A percentile compares a stretch with the other conserved stretches of the same genome.
phyloP scores from a whole-genome alignment of 2,113 vertebrate species.

The Bos javanicus region DNA sequence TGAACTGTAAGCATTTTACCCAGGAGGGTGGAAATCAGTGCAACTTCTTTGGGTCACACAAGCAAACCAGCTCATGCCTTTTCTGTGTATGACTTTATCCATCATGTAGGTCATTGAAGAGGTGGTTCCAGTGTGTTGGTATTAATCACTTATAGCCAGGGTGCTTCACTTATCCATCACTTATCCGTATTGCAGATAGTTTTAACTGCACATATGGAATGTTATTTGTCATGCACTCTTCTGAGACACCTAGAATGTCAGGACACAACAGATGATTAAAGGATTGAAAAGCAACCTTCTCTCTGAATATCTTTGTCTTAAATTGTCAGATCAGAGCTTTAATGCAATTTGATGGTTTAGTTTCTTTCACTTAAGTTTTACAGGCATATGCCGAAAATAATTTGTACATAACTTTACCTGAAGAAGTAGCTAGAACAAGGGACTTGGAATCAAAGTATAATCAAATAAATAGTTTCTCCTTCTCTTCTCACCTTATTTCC shows the following conservation, averaged over 20 bases:
- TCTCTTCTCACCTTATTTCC: background rate
- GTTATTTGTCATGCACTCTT: conserved; percentile 74
- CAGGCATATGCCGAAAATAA: conserved; percentile 20
- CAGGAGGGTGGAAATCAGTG: background rate
- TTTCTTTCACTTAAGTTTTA: conserved; percentile 55
- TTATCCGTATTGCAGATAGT: conserved; percentile 49
- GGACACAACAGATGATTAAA: conserved; percentile 73
- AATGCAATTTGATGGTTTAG: conserved; percentile 46
- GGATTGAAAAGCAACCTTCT: conserved; percentile 69
- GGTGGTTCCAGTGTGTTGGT: conserved; percentile 40
- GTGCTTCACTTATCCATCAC: conserved; percentile 28
- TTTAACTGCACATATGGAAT: conserved; percentile 73
- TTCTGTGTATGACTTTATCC: conserved; percentile 37
- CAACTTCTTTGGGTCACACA: background rate
- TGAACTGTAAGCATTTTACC: background rate
- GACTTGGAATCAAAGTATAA: background rate
- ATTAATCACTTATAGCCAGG: conserved; percentile 59
- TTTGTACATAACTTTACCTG: conserved; percentile 6
- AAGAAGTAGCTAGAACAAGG: conserved; percentile 4
- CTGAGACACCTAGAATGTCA: conserved; percentile 78
- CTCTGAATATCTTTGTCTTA: conserved; percentile 69
- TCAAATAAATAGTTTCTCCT: background rate
- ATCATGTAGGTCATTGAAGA: conserved; percentile 49
- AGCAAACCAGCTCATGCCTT: background rate
- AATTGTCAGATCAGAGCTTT: conserved; percentile 55